These are phyloP conservation scores for Hoplodrina blanda DNA, from an alignment of 2,888 invertebrate species.

Conservation along the genomic window DNA sequence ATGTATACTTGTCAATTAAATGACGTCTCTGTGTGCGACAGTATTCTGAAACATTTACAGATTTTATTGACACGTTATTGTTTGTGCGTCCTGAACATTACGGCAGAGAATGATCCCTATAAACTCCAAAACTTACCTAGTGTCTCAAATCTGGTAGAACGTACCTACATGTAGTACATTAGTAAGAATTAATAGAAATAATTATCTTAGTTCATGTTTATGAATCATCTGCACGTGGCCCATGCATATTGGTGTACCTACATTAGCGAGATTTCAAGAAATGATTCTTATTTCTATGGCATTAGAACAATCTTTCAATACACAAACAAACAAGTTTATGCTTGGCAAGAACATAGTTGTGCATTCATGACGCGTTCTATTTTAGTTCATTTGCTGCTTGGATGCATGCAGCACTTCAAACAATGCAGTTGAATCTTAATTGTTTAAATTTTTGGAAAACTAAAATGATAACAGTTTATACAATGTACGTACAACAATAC, in stretches of 20 bases:
- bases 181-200: slow-evolving; percentile 17
- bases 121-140: not conserved
- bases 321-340: slow-evolving; percentile 15
- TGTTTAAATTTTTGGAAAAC: not conserved
- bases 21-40: too few relatives aligned
- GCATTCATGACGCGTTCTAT: slow-evolving; percentile 41
- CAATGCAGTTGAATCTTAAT: slow-evolving; percentile 13
- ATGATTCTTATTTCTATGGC: slow-evolving; percentile 23
- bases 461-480: not conserved
- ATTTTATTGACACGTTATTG: slow-evolving; percentile 5
- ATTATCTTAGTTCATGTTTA: slow-evolving; percentile 13
- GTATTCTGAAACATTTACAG: not conserved
- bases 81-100: not conserved
- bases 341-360: slow-evolving; percentile 50
- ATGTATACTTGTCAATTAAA: too few relatives aligned
- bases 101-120: too few relatives aligned
- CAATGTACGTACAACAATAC: not conserved
- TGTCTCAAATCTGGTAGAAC: too few relatives aligned
- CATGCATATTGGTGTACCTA: not conserved
- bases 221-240: slow-evolving; percentile 17
- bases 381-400: slow-evolving; percentile 30
- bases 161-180: not conserved
- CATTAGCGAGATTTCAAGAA: not conserved
- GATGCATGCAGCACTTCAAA: slow-evolving; percentile 1
- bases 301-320: slow-evolving; percentile 23